Conservation (phyloP, 2,113 vertebrate genomes). For the Atrichornis clamosus region DNA sequence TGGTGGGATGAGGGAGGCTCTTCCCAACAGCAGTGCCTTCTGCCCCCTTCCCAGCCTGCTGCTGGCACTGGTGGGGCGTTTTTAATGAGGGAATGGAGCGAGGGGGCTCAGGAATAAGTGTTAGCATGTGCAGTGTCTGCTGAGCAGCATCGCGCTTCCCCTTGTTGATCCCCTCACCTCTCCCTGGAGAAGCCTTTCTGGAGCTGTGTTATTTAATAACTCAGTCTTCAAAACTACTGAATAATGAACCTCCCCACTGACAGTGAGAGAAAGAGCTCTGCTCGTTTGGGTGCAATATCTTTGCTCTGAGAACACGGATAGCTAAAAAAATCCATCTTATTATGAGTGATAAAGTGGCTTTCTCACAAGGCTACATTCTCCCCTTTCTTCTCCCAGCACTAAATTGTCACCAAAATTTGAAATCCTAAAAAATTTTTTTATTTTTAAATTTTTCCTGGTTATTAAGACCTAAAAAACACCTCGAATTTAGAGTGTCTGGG, state of each 20-base stretch:
- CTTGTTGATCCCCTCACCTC: not conserved
- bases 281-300: not conserved
- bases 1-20: accelerated
- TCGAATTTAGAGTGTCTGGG: not conserved
- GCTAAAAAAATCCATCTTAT: not conserved
- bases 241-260: not conserved
- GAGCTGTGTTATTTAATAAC: not conserved
- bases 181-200: not conserved
- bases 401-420: not conserved
- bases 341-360: not conserved
- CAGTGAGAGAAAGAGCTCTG: not conserved
- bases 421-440: not conserved
- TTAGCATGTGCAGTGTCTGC: not conserved
- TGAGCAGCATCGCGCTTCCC: not conserved
- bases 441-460: not conserved
- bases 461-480: not conserved
- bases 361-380: not conserved
- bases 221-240: not conserved
- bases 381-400: not conserved
- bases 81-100: not conserved
- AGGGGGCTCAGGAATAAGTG: not conserved
- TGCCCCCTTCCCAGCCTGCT: not conserved
- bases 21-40: not conserved
- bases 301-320: not conserved
- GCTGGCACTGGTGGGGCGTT: not conserved